A percentile compares a stretch with the other conserved stretches of the same genome.
Evolutionary conservation across 1,140 invertebrate species (phyloP).

Genomic region (Ceratitis capitata): DNA sequence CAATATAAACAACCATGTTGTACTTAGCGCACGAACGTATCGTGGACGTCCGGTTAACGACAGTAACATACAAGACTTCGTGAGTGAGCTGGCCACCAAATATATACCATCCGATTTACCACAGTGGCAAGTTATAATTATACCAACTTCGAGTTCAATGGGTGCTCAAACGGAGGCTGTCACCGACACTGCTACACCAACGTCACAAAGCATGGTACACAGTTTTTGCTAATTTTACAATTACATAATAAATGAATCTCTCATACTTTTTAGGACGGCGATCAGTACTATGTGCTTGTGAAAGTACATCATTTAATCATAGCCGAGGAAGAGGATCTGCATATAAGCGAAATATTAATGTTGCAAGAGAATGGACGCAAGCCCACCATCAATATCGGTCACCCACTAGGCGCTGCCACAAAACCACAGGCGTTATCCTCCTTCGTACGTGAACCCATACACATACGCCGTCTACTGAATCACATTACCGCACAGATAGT

Average conservation of each 20-base stretch:
- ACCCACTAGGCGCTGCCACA: not conserved
- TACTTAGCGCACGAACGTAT: slow-evolving; percentile 71
- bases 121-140: slow-evolving; percentile 83
- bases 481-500: slow-evolving; percentile 75
- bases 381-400: slow-evolving; percentile 46
- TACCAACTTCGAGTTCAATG: slow-evolving; percentile 65
- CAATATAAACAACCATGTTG: slow-evolving; percentile 77
- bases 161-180: not conserved
- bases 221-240: too few relatives aligned
- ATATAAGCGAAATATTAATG: slow-evolving; percentile 79
- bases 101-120: slow-evolving; percentile 75
- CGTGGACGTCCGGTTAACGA: slow-evolving; percentile 76
- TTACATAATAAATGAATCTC: not conserved
- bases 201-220: not conserved
- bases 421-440: slow-evolving; percentile 49
- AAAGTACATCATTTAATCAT: slow-evolving; percentile 80
- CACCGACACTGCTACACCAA: not conserved
- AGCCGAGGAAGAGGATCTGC: slow-evolving; percentile 73
- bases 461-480: slow-evolving; percentile 73
- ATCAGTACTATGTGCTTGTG: slow-evolving; percentile 77
- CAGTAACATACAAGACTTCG: slow-evolving; percentile 80
- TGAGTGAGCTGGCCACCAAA: slow-evolving; percentile 81
- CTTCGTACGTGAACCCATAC: slow-evolving; percentile 70
- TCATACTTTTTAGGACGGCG: slow-evolving; percentile 46
- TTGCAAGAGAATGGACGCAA: slow-evolving; percentile 61